A percentile compares a stretch with the other conserved stretches of the same genome.
phyloP scores from a whole-genome alignment of 2,113 vertebrate species.

The Tupaia tana region DNA sequence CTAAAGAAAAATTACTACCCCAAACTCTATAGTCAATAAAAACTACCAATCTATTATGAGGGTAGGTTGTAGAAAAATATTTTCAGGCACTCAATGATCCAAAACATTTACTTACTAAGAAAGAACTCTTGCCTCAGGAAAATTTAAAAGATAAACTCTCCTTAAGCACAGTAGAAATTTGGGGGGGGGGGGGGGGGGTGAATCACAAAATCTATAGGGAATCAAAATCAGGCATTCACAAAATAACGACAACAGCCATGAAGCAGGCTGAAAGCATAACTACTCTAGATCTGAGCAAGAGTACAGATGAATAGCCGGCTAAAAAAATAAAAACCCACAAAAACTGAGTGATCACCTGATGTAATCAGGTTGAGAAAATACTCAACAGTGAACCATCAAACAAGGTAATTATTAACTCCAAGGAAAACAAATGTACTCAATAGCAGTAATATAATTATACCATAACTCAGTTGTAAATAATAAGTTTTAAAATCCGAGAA shows the following conservation, averaged over 20 bases:
- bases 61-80: not conserved
- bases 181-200: not conserved
- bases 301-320: not conserved
- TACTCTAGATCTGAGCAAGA: not conserved
- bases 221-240: conserved; percentile 5
- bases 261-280: not conserved
- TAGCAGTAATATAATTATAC: not conserved
- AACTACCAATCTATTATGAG: not conserved
- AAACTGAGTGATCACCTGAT: not conserved
- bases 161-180: not conserved
- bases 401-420: not conserved
- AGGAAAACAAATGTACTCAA: not conserved
- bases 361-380: not conserved
- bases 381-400: not conserved
- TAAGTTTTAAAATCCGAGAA: not conserved
- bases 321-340: not conserved
- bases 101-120: not conserved
- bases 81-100: not conserved
- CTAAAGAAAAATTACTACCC: conserved; percentile 19
- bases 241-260: not conserved
- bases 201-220: not conserved
- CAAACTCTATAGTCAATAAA: not conserved
- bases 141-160: not conserved
- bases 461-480: not conserved
- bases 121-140: not conserved